Percentiles rank a stretch among this genome's conserved stretches.
These are phyloP conservation scores for Sphaerophoria rueppellii DNA, from an alignment of 2,888 invertebrate species.

Conservation along the genomic window DNA sequence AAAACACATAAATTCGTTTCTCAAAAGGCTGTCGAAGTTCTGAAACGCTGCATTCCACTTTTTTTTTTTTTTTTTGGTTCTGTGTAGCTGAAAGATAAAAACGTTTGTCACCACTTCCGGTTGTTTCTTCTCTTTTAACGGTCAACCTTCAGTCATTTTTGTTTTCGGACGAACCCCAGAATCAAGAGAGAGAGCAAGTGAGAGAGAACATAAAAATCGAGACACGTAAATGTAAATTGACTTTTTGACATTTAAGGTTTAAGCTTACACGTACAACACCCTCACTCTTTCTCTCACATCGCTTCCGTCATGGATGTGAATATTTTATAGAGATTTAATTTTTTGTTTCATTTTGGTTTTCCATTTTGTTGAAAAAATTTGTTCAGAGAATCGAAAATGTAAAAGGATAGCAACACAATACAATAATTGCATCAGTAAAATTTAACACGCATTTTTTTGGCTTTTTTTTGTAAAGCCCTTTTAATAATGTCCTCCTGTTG, in stretches of 20 bases:
- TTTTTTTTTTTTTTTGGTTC: constrained; percentile 41
- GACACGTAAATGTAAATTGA: constrained; percentile 71
- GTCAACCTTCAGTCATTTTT: constrained; percentile 16
- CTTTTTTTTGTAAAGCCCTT: not conserved
- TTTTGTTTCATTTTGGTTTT: not conserved
- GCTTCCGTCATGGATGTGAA: constrained; percentile 49
- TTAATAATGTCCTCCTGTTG: constrained; percentile 53
- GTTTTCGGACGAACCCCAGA: not conserved
- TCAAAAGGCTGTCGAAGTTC: constrained; percentile 31
- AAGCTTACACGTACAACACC: constrained; percentile 68
- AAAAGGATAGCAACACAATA: constrained; percentile 28
- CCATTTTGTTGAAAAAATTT: not conserved
- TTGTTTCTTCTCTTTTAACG: constrained; percentile 42
- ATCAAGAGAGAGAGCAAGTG: constrained; percentile 24
- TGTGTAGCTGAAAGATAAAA: constrained; percentile 71
- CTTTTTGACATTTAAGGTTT: constrained; percentile 73
- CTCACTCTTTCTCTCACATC: not conserved
- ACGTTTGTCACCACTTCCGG: constrained; percentile 72
- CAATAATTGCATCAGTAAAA: constrained; percentile 37
- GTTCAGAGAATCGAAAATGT: constrained; percentile 18
- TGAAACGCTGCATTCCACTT: constrained; percentile 48
- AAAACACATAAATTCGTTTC: constrained; percentile 29
- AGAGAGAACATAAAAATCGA: constrained; percentile 11
- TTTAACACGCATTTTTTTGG: constrained; percentile 48
- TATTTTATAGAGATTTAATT: constrained; percentile 54